These are phyloP conservation scores for Plecotus auritus DNA, from an alignment of 2,113 vertebrate species.

Conservation along the genomic window DNA sequence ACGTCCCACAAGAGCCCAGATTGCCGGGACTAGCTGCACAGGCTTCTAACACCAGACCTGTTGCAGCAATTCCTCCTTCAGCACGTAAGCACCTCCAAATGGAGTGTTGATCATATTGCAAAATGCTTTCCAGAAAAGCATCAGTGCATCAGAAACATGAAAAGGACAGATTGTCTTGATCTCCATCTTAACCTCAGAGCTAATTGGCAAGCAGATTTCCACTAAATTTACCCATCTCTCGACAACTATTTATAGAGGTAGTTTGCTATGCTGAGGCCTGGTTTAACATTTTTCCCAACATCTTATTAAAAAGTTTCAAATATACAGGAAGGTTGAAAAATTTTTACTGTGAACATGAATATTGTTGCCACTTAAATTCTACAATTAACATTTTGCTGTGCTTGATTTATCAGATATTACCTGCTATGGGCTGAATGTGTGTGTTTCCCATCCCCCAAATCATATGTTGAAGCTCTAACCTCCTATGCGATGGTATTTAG, in stretches of 20 bases:
- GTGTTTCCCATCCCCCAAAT: background rate
- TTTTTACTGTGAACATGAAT: background rate
- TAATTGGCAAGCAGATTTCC: conserved; percentile 25
- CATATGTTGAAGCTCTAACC: background rate
- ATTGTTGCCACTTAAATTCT: background rate
- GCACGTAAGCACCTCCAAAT: background rate
- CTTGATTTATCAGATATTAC: background rate
- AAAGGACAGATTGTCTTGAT: conserved; percentile 18
- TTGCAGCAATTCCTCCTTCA: background rate
- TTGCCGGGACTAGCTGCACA: background rate
- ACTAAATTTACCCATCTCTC: background rate
- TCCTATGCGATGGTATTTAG: background rate
- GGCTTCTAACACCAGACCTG: background rate
- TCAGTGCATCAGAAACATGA: background rate
- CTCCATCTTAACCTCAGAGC: background rate
- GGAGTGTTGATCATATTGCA: background rate
- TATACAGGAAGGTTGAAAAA: background rate
- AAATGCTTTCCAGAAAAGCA: conserved; percentile 23
- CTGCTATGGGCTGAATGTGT: background rate
- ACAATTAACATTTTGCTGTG: background rate
- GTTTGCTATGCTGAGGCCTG: background rate
- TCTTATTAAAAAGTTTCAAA: conserved; percentile 19
- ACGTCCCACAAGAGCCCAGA: background rate
- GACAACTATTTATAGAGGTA: background rate
- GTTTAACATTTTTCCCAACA: background rate